phyloP scores from a whole-genome alignment of 1,140 invertebrate species.

The Meteorus sp. region DNA sequence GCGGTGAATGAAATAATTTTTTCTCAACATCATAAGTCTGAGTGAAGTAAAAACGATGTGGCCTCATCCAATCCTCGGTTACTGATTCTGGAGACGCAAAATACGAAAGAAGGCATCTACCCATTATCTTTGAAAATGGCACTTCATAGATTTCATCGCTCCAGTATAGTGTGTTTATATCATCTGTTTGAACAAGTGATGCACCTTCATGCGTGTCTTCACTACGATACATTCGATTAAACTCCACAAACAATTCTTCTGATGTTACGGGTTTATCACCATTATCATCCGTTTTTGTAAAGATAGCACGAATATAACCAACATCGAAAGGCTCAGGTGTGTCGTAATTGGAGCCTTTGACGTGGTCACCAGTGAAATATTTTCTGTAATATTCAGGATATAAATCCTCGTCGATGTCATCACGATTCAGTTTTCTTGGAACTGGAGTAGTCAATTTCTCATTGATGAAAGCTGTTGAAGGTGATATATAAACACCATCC shows the following conservation, averaged over 20 bases:
- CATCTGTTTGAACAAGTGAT: constrained; percentile 62
- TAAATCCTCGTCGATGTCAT: constrained; percentile 70
- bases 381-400: constrained; percentile 82
- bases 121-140: constrained; percentile 60
- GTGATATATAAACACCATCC: constrained; percentile 72
- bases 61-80: constrained; percentile 58
- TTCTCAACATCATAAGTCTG: constrained; percentile 68
- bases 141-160: constrained; percentile 70
- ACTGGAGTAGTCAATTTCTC: constrained; percentile 41
- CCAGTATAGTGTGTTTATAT: constrained; percentile 79
- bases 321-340: constrained; percentile 78
- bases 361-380: constrained; percentile 60
- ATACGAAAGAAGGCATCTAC: constrained; percentile 70
- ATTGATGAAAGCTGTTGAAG: constrained; percentile 69
- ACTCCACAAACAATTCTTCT: constrained; percentile 67
- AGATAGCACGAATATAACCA: constrained; percentile 67
- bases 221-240: constrained; percentile 76
- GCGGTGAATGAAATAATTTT: constrained; percentile 67
- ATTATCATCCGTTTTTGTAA: constrained; percentile 50
- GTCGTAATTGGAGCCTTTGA: constrained; percentile 74
- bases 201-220: constrained; percentile 71
- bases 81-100: constrained; percentile 63
- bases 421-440: constrained; percentile 48
- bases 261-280: constrained; percentile 57
- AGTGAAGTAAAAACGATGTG: constrained; percentile 76